Conservation (phyloP, 1,140 invertebrate species). For the Ceratina calcarata region DNA sequence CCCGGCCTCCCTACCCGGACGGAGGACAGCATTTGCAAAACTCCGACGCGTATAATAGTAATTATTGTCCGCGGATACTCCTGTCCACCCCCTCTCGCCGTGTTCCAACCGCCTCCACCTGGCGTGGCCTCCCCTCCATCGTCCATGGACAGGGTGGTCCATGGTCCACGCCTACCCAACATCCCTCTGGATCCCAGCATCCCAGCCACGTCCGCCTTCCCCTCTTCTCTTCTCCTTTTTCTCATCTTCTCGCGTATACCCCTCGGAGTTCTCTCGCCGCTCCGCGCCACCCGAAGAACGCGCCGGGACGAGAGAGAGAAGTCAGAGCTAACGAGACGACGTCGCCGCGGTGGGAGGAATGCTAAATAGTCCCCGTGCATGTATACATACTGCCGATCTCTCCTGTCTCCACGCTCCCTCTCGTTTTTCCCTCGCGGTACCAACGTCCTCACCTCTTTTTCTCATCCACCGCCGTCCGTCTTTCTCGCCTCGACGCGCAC, state of each 20-base stretch:
- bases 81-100: slow-evolving; percentile 37
- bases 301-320: slow-evolving; percentile 34
- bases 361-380: slow-evolving; percentile 72
- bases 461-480: background rate
- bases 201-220: slow-evolving; percentile 49
- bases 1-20: slow-evolving; percentile 47
- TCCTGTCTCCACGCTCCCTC: slow-evolving; percentile 23
- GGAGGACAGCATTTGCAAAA: slow-evolving; percentile 74
- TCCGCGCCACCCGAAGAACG: slow-evolving; percentile 7
- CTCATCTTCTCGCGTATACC: slow-evolving; percentile 50
- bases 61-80: slow-evolving; percentile 68
- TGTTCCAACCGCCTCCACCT: slow-evolving; percentile 23
- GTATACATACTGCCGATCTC: slow-evolving; percentile 20
- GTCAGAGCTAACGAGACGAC: slow-evolving; percentile 71
- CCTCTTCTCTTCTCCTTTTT: slow-evolving; percentile 50
- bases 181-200: slow-evolving; percentile 59
- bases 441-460: background rate
- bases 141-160: slow-evolving; percentile 64
- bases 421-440: background rate
- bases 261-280: slow-evolving; percentile 58
- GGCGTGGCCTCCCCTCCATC: slow-evolving; percentile 63
- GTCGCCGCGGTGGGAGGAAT: slow-evolving; percentile 66
- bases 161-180: slow-evolving; percentile 70
- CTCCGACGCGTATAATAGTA: slow-evolving; percentile 73
- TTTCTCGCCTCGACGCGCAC: background rate